Evolutionary conservation across 2,113 vertebrate genomes (phyloP), one percentile per base, ranked within the genome.

Genomic region (Esox niger): DNA sequence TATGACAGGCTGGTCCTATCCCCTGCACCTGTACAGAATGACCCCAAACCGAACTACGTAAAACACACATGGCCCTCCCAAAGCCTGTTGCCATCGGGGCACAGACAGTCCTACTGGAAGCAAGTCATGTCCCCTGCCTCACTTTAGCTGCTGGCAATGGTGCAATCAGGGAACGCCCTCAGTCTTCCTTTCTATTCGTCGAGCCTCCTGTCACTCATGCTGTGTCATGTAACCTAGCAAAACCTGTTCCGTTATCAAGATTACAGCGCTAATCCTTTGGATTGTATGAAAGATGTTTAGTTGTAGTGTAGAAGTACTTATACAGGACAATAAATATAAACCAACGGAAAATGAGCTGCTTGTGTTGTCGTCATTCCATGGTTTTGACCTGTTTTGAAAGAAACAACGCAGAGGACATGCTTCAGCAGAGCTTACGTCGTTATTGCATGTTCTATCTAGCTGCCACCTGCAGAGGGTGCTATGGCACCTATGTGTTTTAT

Each of bases 131-230:
- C 2, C 29, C 29, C 57, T 59, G 57, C 29, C 29, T 30, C 57
- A n/a, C 27, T 31, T 30, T 43, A 59, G 29, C 29, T 30, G 29
- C 76, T 65, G 73, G 79, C 69, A 69, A 75, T 65, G 71, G 79
- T 70, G 70, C 77, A 82, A 84, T 90, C 89, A 89, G 84, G 91
- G 86, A 90, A 89, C 79, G 75, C 78, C 79, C 83, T 68, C 84
- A 91, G 93, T 94, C 91, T 94, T 95, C 94, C 93, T 93, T 83
- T 77, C 81, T 80, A 84, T 86, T 83, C 69, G 31, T 82, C 77
- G 71, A 73, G 75, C 87, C 83, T 84, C 82, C 67, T 77, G 83
- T 83, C 81, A 74, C 78, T 83, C 79, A 68, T 79, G 35, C 82
- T 60, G 69, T 76, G 86, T 77, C 80, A 66, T 79, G 21, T 69